phyloP scores from a whole-genome alignment of 35 echinoderm and acorn worm genomes.

The Amphiura filiformis region DNA sequence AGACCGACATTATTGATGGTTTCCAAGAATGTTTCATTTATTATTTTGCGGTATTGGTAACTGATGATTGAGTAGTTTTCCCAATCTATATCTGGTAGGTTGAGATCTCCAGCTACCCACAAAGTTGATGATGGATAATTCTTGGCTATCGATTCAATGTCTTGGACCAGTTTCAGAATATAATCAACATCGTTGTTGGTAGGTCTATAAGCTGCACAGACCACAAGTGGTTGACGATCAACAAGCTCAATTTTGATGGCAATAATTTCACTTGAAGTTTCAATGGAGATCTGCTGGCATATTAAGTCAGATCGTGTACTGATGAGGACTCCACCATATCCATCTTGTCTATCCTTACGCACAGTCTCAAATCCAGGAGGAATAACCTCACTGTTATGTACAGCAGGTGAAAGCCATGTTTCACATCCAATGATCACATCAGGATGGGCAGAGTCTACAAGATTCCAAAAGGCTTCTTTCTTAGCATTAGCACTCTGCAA shows the following conservation, averaged over 20 bases:
- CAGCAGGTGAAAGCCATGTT: constrained; percentile 15
- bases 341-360: constrained; percentile 9
- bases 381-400: not conserved
- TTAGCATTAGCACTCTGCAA: constrained; percentile 22
- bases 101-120: constrained; percentile 41
- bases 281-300: not conserved
- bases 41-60: constrained; percentile 15
- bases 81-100: constrained; percentile 39
- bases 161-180: constrained; percentile 10
- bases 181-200: constrained; percentile 28
- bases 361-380: constrained; percentile 1
- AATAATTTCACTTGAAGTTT: not conserved
- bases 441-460: not conserved
- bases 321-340: constrained; percentile 12
- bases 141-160: not conserved
- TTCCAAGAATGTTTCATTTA: constrained; percentile 21
- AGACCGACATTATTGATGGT: constrained; percentile 28
- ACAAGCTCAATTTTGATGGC: constrained; percentile 25
- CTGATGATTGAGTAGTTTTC: not conserved
- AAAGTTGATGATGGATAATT: constrained; percentile 26
- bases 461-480: constrained; percentile 7
- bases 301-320: constrained; percentile 28
- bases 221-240: constrained; percentile 14
- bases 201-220: constrained; percentile 10
- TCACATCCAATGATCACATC: constrained; percentile 29